Evolutionary conservation across 1,140 invertebrate species (phyloP).

Genomic region (Nautilus pompilius): DNA sequence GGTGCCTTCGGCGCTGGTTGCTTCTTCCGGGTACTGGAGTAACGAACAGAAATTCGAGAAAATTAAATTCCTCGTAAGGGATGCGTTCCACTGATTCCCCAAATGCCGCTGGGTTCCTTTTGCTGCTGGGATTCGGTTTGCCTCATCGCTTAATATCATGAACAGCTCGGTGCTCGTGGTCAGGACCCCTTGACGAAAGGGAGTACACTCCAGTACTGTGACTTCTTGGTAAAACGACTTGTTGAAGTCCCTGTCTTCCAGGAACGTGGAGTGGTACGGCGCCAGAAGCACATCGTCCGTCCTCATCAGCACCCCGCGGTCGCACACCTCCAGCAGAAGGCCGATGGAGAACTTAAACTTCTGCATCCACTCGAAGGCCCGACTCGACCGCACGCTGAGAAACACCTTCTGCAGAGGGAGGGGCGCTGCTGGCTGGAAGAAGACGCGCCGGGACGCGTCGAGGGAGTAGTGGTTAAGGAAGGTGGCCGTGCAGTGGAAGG

Average conservation of each 20-base stretch:
- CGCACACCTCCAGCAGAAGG: slow-evolving; percentile 27
- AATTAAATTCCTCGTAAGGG: neutral
- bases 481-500: slow-evolving; percentile 18
- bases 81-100: too few species aligned
- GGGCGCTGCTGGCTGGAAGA: slow-evolving; percentile 20
- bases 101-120: too few species aligned
- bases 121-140: too few species aligned
- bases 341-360: slow-evolving; percentile 29
- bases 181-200: slow-evolving; percentile 33
- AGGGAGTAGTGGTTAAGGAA: slow-evolving; percentile 37
- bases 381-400: slow-evolving; percentile 42
- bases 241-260: slow-evolving; percentile 21
- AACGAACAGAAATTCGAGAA: neutral
- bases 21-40: neutral
- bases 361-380: slow-evolving; percentile 30
- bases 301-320: slow-evolving; percentile 30
- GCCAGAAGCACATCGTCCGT: slow-evolving; percentile 38
- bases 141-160: slow-evolving; percentile 26
- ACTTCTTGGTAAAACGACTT: slow-evolving; percentile 27
- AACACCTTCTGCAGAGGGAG: slow-evolving; percentile 34
- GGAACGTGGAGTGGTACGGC: slow-evolving; percentile 22
- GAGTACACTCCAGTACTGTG: slow-evolving; percentile 34
- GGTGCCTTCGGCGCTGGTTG: neutral
- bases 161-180: slow-evolving; percentile 33
- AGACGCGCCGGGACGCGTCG: slow-evolving; percentile 16